Conservation (phyloP, 2,113 vertebrate genomes). For the Phyllostomus hastatus region DNA sequence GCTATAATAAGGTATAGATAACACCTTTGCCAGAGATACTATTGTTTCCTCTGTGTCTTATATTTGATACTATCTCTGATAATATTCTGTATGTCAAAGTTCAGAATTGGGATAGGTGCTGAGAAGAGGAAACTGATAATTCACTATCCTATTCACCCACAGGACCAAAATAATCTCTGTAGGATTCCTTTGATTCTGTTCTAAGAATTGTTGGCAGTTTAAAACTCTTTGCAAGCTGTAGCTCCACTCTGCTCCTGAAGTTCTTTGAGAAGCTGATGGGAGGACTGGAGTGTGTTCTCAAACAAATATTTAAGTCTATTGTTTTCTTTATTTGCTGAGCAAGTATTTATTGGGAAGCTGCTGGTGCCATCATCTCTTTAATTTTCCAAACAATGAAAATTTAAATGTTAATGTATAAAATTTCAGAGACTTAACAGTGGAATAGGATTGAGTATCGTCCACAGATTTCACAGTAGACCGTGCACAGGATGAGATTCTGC, state of each 20-base stretch:
- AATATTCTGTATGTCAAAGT: neutral
- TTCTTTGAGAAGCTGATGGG: neutral
- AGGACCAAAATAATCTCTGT: neutral
- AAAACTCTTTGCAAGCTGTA: neutral
- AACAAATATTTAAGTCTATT: neutral
- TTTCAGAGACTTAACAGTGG: neutral
- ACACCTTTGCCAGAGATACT: neutral
- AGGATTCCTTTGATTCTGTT: conserved; percentile 5
- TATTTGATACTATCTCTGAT: neutral
- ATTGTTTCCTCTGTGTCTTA: neutral
- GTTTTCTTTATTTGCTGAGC: neutral
- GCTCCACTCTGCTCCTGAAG: neutral
- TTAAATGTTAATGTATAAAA: neutral
- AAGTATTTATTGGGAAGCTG: conserved; percentile 26
- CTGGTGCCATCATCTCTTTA: neutral
- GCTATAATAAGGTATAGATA: neutral
- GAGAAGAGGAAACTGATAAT: neutral
- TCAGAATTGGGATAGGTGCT: neutral
- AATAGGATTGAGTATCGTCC: neutral
- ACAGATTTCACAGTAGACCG: neutral
- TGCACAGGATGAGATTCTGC: neutral
- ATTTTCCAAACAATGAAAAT: neutral
- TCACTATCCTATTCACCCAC: neutral
- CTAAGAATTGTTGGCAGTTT: neutral
- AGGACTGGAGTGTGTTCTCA: neutral